These are phyloP conservation scores for Oscheius onirici DNA, from an alignment of 2,888 invertebrate species.

Conservation along the genomic window DNA sequence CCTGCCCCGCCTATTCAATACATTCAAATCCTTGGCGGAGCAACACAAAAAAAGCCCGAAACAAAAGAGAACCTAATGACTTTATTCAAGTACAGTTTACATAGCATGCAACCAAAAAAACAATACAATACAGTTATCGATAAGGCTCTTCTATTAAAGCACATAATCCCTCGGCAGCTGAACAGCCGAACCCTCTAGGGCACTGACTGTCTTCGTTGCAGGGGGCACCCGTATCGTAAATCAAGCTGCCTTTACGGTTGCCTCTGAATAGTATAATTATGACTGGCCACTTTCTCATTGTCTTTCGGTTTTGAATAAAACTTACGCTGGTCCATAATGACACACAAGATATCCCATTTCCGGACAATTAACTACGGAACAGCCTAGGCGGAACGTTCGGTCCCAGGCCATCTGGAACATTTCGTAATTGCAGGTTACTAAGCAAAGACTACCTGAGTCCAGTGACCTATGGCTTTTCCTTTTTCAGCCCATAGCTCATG, in stretches of 20 bases:
- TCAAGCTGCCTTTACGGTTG: conserved; percentile 44
- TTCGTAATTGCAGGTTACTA: background rate
- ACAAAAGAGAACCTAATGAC: background rate
- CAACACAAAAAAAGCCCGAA: background rate
- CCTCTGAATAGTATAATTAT: conserved; percentile 37
- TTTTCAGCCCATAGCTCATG: conserved; percentile 47
- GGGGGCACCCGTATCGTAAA: conserved; percentile 49
- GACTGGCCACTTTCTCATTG: no score
- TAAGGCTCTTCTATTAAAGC: conserved; percentile 22
- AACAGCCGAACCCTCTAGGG: conserved; percentile 45
- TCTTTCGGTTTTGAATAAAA: no score
- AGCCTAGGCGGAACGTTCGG: conserved; percentile 46
- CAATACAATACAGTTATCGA: background rate
- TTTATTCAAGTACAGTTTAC: background rate
- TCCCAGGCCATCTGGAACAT: conserved; percentile 55
- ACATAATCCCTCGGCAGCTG: conserved; percentile 19
- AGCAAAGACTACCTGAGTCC: conserved; percentile 42
- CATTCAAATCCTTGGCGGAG: conserved; percentile 20
- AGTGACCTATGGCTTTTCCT: conserved; percentile 53
- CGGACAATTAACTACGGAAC: conserved; percentile 47
- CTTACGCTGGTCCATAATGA: conserved; percentile 54
- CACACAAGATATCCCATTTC: conserved; percentile 55
- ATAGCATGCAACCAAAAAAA: background rate
- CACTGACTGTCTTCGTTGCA: conserved; percentile 43
- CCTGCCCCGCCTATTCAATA: conserved; percentile 15